Evolutionary conservation across 2,888 invertebrate genomes (phyloP).

Genomic region (Hipparchia semele): DNA sequence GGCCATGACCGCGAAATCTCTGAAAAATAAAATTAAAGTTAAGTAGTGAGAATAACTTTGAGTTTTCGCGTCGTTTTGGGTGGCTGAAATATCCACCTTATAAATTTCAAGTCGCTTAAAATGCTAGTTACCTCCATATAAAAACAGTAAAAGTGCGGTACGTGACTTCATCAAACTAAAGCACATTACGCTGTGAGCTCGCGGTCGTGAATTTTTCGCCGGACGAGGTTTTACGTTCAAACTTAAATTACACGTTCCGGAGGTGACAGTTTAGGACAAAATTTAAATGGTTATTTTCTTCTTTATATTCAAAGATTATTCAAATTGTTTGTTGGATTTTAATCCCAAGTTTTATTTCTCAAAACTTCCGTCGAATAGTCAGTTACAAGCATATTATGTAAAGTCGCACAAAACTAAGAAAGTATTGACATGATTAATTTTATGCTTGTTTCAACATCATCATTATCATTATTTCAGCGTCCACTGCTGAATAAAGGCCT

Average conservation of each 20-base stretch:
- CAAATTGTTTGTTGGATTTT: constrained; percentile 16
- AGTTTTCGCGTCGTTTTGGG: not conserved
- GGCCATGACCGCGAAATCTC: not conserved
- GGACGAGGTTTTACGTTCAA: constrained; percentile 67
- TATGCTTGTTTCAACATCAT: no score
- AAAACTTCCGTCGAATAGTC: not conserved
- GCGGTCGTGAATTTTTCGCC: constrained; percentile 65
- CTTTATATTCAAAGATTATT: constrained; percentile 28
- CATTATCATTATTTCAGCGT: no score
- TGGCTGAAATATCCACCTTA: not conserved
- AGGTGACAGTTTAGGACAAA: constrained; percentile 59
- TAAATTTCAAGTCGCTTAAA: constrained; percentile 2
- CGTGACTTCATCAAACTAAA: constrained; percentile 68
- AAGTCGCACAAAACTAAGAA: not conserved
- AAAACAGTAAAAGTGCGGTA: constrained; percentile 45
- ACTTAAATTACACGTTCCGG: constrained; percentile 71
- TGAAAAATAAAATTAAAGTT: no score
- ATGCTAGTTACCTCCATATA: constrained; percentile 40
- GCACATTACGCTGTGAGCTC: constrained; percentile 57
- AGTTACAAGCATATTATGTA: not conserved
- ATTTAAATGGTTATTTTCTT: constrained; percentile 45
- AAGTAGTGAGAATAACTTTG: no score
- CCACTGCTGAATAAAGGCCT: no score
- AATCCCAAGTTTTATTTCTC: not conserved
- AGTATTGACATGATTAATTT: not conserved